Evolutionary conservation across 2,888 invertebrate genomes (phyloP), one percentile per base, ranked within the genome.

Genomic region (Andrena dorsata): DNA sequence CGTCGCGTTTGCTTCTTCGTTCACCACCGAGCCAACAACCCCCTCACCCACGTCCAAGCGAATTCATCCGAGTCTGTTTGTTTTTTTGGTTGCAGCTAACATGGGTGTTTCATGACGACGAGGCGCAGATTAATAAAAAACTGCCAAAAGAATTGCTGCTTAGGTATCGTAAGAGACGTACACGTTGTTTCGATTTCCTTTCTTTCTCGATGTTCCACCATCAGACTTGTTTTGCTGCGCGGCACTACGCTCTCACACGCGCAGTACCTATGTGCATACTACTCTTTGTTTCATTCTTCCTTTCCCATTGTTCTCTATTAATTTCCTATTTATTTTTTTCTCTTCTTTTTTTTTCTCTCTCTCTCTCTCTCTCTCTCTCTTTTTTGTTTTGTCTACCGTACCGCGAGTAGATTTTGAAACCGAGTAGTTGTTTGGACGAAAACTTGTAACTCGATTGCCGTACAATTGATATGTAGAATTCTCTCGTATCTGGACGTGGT

Each of bases 401-500:
- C n/a, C 32, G 28, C 35, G 65, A 26, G n/a, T 56, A 73, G 65
- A 58, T 58, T 41, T 41, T 56, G 56, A 65, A 35, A 56, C 47
- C 30, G 60, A 66, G 23, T 23, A 56, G 32, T 69, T 32, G 56
- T 30, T 41, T 30, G 16, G 35, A 23, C 35, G 23, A 60, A 53
- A 30, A n/a, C 41, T 49, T 58, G 80, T 80, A 81, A 80, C 69
- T 53, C 68, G 68, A 80, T 51, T 80, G 56, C 53, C 80, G 56
- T 80, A 72, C 71, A 63, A 74, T 82, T 75, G 82, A 58, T 66
- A 41, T 41, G 16, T 41, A 95, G 98, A 93, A 98, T 98, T 93
- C 97, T 98, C 92, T 99, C 99, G 49, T 99, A 98, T 94, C 95
- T 99, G 93, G 99, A 99, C 94, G 98, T 99, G 66, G 97, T 99